Base-by-base conservation (phyloP, 2,888 invertebrate genomes). In the Neria commutata region DNA sequence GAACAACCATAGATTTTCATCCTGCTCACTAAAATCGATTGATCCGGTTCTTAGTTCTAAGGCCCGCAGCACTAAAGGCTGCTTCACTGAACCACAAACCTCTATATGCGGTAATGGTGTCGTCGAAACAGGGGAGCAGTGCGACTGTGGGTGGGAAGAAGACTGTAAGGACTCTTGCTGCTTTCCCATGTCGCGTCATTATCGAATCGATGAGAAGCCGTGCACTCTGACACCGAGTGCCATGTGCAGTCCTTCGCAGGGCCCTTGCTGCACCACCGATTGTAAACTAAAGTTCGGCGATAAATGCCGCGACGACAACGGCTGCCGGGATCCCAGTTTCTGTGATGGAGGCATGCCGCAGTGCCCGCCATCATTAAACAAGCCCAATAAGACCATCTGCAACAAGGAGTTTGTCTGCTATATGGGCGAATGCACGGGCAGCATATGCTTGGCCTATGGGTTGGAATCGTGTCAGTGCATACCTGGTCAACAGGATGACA, bases 71-170 rank as follows among this genome's bases (percentile, higher is more conserved):
- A 84, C 89, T 34, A 92, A 92, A 81, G 96, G 96, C 59, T 97
- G 97, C 83, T 97, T 97, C 77, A 93, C 93, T 72, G 96, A 95
- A 78, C 92, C 94, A 17, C 93, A 95, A 81, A 90, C 90, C 57
- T 92, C 98, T 1, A 93, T 98, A 76, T 99, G 99, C 83, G 99
- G 99, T 54, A 99, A 99, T 82, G 95, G 96, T 42, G 96, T 99
- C 26, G 95, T 95, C 47, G 99, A 99, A 80, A 91, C 91, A 48
- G 96, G 93, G 17, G 99, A 99, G 83, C 92, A 98, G 81, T 99
- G 99, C 81, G 99, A 99, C 83, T 99, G 98, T 81, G 99, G 99
- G 57, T 97, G 95, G 95, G 94, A 94, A 73, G 94, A 95, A 73
- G 97, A 98, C 79, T 98, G 98, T 81, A 88, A 90, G 57, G 96